These are phyloP conservation scores for Engystomops pustulosus DNA, from an alignment of 2,113 vertebrate species.

Conservation along the genomic window DNA sequence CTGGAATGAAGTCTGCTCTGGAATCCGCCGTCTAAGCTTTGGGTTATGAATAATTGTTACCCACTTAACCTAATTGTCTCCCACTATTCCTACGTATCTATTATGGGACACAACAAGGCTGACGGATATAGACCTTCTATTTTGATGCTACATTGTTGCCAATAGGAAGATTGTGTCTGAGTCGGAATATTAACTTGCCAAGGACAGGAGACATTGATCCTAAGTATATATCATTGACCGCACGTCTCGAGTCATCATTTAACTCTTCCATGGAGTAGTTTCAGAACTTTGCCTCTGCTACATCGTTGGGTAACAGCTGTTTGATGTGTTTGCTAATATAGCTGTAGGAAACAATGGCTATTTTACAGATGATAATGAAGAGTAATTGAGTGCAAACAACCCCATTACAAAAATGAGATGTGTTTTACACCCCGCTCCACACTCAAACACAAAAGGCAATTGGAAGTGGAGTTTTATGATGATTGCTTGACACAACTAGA, in stretches of 20 bases:
- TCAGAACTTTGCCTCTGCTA: neutral
- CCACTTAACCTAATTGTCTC: conserved; percentile 26
- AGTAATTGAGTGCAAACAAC: conserved; percentile 59
- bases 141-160: neutral
- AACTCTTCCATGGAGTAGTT: neutral
- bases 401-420: conserved; percentile 55
- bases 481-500: conserved; percentile 54
- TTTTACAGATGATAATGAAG: conserved; percentile 53
- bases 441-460: conserved; percentile 48
- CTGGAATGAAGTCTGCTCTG: neutral
- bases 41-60: conserved; percentile 36
- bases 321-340: conserved; percentile 42
- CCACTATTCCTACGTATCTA: neutral
- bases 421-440: conserved; percentile 52
- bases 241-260: neutral
- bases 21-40: neutral
- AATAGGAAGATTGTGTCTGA: neutral
- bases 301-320: conserved; percentile 7
- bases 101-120: neutral
- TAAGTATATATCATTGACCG: no score
- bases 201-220: neutral
- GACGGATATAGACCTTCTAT: conserved; percentile 2
- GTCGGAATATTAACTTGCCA: neutral
- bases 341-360: conserved; percentile 31
- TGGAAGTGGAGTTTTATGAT: conserved; percentile 50